Percentiles rank a stretch among this genome's conserved stretches.
These are phyloP conservation scores for Grus americana DNA, from an alignment of 2,113 vertebrate genomes.

Conservation along the genomic window DNA sequence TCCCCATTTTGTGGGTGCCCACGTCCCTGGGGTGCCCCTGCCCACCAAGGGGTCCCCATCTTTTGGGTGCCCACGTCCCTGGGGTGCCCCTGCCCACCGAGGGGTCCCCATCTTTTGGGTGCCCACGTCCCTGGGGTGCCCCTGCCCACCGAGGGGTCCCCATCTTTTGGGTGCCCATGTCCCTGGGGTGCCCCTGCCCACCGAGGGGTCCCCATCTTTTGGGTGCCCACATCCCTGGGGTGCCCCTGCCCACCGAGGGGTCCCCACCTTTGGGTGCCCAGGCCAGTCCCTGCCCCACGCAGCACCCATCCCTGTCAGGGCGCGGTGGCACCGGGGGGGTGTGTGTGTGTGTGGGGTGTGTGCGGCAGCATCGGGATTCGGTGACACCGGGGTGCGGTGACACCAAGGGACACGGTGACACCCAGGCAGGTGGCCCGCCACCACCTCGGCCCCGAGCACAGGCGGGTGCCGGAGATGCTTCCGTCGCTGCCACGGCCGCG, in stretches of 20 bases:
- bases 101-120: neutral
- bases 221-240: neutral
- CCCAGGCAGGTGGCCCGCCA: neutral
- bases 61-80: neutral
- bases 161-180: rapidly evolving
- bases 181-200: neutral
- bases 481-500: rapidly evolving
- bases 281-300: neutral
- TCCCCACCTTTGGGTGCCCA: neutral
- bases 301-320: neutral
- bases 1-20: neutral
- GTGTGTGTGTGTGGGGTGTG: too few species aligned
- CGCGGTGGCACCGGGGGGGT: neutral
- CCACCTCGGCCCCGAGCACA: neutral
- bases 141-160: neutral
- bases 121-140: rapidly evolving
- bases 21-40: too few species aligned
- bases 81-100: neutral
- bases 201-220: too few species aligned
- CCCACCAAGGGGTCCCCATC: neutral
- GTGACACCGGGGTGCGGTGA: neutral
- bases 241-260: neutral
- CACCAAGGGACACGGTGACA: neutral
- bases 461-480: neutral
- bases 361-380: rapidly evolving